Percentiles rank a stretch among this genome's conserved stretches.
Evolutionary conservation across 2,888 invertebrate species (phyloP).

Genomic region (Lasioglossum lativentre): DNA sequence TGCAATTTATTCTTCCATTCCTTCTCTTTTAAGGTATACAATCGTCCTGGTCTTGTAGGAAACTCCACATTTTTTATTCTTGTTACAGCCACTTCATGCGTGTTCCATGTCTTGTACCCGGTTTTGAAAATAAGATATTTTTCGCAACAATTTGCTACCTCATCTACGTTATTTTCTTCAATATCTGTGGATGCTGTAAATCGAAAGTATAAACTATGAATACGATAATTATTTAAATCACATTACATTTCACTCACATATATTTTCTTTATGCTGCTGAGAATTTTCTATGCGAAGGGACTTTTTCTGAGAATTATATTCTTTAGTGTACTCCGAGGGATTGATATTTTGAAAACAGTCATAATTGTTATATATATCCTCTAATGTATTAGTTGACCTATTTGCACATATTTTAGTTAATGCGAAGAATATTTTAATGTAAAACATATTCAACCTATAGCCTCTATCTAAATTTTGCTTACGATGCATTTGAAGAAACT

Average conservation of each 20-base stretch:
- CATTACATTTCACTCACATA: constrained; percentile 70
- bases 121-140: constrained; percentile 94
- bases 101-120: constrained; percentile 91
- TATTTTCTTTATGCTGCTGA: constrained; percentile 79
- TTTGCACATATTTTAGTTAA: too few species aligned
- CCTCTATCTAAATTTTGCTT: constrained; percentile 43
- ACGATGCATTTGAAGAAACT: constrained; percentile 82
- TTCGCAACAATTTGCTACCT: constrained; percentile 86
- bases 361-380: constrained; percentile 83
- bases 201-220: not conserved
- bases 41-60: constrained; percentile 89
- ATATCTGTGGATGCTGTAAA: constrained; percentile 75
- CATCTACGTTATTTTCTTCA: constrained; percentile 83
- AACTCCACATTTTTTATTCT: constrained; percentile 90
- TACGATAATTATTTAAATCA: not conserved
- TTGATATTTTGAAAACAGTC: constrained; percentile 86
- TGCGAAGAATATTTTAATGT: too few species aligned
- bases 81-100: constrained; percentile 93
- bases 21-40: constrained; percentile 88
- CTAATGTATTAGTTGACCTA: constrained; percentile 80
- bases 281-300: constrained; percentile 67
- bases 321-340: constrained; percentile 88
- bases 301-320: constrained; percentile 82
- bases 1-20: too few species aligned
- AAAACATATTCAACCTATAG: not conserved